Conservation (phyloP, 2,888 invertebrate species). For the Phengaris arion region DNA sequence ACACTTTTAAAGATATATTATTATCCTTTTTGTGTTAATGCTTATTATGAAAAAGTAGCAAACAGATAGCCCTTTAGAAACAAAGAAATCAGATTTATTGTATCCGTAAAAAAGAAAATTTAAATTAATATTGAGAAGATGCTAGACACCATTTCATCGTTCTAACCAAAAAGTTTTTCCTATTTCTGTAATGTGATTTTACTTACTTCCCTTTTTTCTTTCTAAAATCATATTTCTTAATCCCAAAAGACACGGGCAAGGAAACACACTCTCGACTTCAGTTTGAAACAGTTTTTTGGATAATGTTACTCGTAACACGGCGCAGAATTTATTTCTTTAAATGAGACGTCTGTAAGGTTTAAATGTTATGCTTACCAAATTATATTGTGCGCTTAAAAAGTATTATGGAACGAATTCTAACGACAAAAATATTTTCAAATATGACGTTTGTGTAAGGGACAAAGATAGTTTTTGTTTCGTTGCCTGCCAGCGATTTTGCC, state of each 20-base stretch:
- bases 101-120: not conserved
- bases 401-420: too few species aligned
- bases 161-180: conserved; percentile 20
- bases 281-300: not conserved
- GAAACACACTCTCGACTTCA: not conserved
- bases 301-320: not conserved
- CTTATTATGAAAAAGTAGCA: not conserved
- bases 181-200: not conserved
- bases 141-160: not conserved
- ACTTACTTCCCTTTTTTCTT: conserved; percentile 8
- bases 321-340: not conserved
- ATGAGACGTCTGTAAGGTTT: not conserved
- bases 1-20: too few species aligned
- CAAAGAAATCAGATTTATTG: not conserved
- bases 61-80: not conserved
- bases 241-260: conserved; percentile 18
- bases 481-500: not conserved
- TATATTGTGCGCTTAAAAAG: too few species aligned
- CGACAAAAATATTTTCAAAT: not conserved
- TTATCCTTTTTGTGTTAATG: too few species aligned
- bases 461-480: not conserved
- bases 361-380: too few species aligned
- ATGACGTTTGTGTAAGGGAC: not conserved
- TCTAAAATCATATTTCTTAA: conserved; percentile 2
- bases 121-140: conserved; percentile 6